Conservation (phyloP, 2,888 invertebrate species). For the Argynnis bischoffii region DNA sequence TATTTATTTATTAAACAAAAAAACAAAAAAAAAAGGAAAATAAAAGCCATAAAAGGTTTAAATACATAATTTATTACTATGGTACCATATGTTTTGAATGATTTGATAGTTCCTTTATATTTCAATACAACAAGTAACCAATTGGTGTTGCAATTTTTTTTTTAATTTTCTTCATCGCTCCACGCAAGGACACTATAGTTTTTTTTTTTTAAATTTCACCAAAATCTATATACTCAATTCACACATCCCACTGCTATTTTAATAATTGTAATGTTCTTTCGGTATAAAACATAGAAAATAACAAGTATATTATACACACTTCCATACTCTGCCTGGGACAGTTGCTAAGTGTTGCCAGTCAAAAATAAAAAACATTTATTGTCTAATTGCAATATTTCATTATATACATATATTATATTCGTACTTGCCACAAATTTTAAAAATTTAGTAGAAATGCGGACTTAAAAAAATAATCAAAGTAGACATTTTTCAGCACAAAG, state of each 20-base stretch:
- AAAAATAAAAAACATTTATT: conserved; percentile 16
- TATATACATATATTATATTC: not conserved
- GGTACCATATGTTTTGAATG: conserved; percentile 73
- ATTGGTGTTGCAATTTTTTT: conserved; percentile 41
- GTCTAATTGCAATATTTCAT: conserved; percentile 9
- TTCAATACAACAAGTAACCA: conserved; percentile 45
- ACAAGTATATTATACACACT: conserved; percentile 59
- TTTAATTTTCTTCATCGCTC: conserved; percentile 43
- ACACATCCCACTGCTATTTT: conserved; percentile 53
- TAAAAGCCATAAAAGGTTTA: conserved; percentile 51
- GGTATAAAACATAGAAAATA: conserved; percentile 79
- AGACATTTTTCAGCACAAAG: conserved; percentile 2
- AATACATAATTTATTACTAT: conserved; percentile 82
- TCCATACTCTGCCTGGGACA: conserved; percentile 59
- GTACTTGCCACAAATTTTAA: not conserved
- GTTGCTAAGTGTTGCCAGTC: conserved; percentile 50
- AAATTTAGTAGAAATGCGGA: not conserved
- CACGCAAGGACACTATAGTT: conserved; percentile 51
- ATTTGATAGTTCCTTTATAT: conserved; percentile 52
- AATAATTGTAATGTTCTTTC: conserved; percentile 51
- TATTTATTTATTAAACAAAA: not conserved
- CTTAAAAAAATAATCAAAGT: not conserved
- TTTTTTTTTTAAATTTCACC: conserved; percentile 44
- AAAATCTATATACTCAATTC: conserved; percentile 50
- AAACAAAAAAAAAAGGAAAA: not conserved